Evolutionary conservation across 1,140 invertebrate species (phyloP).

Genomic region (Listronotus oregonensis): DNA sequence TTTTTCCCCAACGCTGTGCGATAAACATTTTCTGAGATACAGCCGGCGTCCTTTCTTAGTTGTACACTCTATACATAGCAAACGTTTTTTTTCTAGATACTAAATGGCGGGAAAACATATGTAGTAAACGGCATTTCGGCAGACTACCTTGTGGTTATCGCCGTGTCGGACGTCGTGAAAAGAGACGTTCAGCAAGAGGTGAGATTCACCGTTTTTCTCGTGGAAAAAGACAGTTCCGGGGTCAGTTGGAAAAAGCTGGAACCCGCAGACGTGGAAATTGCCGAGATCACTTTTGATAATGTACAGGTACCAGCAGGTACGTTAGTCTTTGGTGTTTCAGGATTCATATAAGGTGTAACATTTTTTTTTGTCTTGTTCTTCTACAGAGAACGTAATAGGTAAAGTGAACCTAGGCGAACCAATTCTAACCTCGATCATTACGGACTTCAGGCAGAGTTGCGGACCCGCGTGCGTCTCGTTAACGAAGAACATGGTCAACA

Average conservation of each 20-base stretch:
- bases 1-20: no score
- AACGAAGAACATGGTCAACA: conserved; percentile 57
- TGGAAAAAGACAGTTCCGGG: conserved; percentile 73
- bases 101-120: conserved; percentile 60
- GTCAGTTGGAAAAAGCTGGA: conserved; percentile 63
- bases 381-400: conserved; percentile 55
- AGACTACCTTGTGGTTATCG: conserved; percentile 62
- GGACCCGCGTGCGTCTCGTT: conserved; percentile 53
- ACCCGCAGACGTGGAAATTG: conserved; percentile 20
- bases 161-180: conserved; percentile 47
- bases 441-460: conserved; percentile 51
- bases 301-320: conserved; percentile 55
- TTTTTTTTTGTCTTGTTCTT: conserved; percentile 1
- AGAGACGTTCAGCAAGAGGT: conserved; percentile 58
- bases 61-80: no score
- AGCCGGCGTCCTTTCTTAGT: no score
- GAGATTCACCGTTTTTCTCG: conserved; percentile 66
- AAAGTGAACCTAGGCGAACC: conserved; percentile 43
- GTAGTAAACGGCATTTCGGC: conserved; percentile 58
- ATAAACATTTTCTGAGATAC: no score
- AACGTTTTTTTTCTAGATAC: conserved; percentile 38
- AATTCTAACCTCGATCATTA: conserved; percentile 47
- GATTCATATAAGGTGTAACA: no score
- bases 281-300: conserved; percentile 58
- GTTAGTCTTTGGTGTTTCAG: background rate